Conservation (phyloP, 2,113 vertebrate genomes). For the Aix galericulata region DNA sequence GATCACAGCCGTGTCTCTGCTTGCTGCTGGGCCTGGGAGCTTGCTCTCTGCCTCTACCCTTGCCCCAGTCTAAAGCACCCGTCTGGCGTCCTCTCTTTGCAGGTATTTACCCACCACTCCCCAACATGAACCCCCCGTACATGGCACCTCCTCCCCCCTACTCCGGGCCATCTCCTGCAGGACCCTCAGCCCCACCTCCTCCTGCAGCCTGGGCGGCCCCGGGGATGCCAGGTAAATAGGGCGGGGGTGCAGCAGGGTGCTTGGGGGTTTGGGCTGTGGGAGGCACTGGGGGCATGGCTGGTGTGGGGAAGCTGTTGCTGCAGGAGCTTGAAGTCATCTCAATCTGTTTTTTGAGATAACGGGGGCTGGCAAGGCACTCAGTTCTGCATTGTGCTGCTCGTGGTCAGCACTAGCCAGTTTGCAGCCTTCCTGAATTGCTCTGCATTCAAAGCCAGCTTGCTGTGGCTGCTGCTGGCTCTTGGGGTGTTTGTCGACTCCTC, state of each 20-base stretch:
- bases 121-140: conserved; percentile 70
- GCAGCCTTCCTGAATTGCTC: background rate
- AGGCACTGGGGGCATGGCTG: fast-evolving
- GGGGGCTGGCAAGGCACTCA: background rate
- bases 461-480: background rate
- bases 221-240: conserved; percentile 67
- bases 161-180: conserved; percentile 71
- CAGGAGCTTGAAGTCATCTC: background rate
- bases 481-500: background rate
- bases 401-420: background rate
- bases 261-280: background rate
- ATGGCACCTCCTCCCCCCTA: conserved; percentile 87
- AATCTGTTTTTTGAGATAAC: background rate
- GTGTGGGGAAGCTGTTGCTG: background rate
- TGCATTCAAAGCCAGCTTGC: background rate
- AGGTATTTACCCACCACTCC: conserved; percentile 83
- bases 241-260: background rate
- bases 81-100: background rate
- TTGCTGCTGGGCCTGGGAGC: background rate
- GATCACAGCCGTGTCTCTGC: background rate
- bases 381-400: background rate
- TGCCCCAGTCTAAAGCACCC: background rate
- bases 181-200: conserved; percentile 48
- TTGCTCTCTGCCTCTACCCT: background rate
- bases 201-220: background rate